Conservation (phyloP, 2,797 vertebrate species). For the Nothura maculosa region DNA sequence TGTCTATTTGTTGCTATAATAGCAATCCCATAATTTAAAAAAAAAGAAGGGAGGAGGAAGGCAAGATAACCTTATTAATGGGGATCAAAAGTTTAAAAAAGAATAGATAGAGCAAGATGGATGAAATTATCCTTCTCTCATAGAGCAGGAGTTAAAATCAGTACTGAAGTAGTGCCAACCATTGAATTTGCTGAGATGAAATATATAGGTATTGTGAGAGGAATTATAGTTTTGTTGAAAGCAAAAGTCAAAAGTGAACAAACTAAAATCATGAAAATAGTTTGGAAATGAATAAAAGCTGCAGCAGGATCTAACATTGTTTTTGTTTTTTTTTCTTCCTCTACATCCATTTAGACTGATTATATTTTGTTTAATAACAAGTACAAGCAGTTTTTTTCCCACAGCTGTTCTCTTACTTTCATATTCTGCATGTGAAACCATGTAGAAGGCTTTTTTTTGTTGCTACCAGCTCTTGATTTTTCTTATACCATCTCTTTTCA, state of each 20-base stretch:
- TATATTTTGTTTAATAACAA: constrained; percentile 38
- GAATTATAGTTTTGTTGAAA: neutral
- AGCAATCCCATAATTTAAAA: neutral
- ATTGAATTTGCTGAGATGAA: constrained; percentile 6
- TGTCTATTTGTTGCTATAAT: neutral
- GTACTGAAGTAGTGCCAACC: neutral
- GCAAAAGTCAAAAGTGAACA: neutral
- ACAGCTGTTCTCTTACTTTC: constrained; percentile 8
- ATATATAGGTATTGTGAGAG: neutral
- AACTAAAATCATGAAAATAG: neutral
- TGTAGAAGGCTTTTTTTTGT: neutral
- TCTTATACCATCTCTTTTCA: neutral
- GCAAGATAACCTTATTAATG: neutral
- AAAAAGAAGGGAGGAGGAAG: neutral
- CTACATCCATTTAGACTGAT: neutral
- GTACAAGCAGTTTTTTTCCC: neutral
- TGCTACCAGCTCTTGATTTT: neutral
- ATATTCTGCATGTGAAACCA: neutral
- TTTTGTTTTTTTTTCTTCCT: neutral
- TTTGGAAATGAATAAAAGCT: neutral
- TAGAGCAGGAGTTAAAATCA: neutral
- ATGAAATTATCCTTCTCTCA: neutral
- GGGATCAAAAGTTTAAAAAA: neutral
- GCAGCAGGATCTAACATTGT: neutral
- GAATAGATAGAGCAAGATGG: neutral